Evolutionary conservation across 2,797 vertebrate genomes (phyloP).

Genomic region (Oryzias dopingdopingensis): DNA sequence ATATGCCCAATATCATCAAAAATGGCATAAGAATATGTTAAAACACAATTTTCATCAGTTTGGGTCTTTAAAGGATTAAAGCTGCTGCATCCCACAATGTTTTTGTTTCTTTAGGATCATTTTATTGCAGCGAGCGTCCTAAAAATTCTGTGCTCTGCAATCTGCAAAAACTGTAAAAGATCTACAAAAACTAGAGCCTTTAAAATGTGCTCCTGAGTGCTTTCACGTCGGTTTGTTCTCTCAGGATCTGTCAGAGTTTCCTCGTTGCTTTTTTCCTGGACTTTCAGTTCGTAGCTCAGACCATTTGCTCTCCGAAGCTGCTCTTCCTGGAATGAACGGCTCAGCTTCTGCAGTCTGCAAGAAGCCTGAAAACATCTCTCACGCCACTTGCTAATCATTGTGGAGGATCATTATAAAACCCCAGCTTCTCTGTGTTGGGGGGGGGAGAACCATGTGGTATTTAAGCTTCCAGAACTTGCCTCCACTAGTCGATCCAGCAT

Average conservation of each 20-base stretch:
- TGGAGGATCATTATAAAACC: constrained; percentile 47
- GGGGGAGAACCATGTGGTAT: constrained; percentile 54
- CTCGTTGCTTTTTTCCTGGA: background rate
- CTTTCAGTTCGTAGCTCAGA: constrained; percentile 6
- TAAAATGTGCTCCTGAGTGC: background rate
- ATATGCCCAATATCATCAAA: no score
- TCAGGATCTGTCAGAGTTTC: constrained; percentile 8
- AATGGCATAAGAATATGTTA: no score
- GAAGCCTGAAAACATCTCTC: constrained; percentile 19
- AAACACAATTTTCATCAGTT: no score
- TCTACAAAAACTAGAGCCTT: no score
- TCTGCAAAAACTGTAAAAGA: no score
- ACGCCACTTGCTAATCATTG: constrained; percentile 59
- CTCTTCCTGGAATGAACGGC: constrained; percentile 14
- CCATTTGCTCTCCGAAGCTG: background rate
- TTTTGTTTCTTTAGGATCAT: no score
- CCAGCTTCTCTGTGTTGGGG: constrained; percentile 28
- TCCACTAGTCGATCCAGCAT: constrained; percentile 46
- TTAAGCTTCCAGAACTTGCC: constrained; percentile 53
- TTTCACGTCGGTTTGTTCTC: background rate
- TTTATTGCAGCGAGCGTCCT: no score
- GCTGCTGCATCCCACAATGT: no score
- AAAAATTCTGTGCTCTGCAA: no score
- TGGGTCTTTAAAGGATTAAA: no score
- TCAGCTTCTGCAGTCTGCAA: constrained; percentile 18